Evolutionary conservation across 1,140 invertebrate species (phyloP).

Genomic region (Stegodyphus mimosarum): DNA sequence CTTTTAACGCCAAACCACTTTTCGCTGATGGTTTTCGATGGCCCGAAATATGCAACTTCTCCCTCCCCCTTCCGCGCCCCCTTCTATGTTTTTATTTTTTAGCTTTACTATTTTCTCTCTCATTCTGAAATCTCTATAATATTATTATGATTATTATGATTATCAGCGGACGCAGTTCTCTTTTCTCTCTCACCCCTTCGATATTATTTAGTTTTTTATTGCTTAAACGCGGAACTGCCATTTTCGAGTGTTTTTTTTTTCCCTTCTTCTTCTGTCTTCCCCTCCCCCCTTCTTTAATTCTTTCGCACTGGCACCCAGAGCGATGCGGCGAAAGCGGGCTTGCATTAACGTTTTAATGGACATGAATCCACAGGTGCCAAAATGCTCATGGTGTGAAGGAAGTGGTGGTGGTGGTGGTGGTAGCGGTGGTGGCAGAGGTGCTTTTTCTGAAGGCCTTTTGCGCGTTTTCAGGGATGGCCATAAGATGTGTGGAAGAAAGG

Average conservation of each 20-base stretch:
- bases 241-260: not conserved
- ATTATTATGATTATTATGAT: constrained; percentile 45
- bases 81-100: not conserved
- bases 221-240: not conserved
- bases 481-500: not conserved
- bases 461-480: not conserved
- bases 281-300: not conserved
- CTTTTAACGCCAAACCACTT: constrained; percentile 35
- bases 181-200: not conserved
- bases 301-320: not conserved
- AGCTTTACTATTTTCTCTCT: not conserved
- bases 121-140: constrained; percentile 9
- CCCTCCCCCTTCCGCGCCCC: not conserved
- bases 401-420: not conserved
- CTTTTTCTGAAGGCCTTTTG: not conserved
- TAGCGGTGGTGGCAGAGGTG: too few relatives aligned
- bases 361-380: constrained; percentile 30
- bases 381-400: constrained; percentile 2
- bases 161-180: not conserved
- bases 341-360: constrained; percentile 18
- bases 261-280: not conserved
- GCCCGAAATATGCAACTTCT: constrained; percentile 24
- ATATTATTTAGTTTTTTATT: constrained; percentile 15
- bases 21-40: constrained; percentile 20
- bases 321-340: not conserved